phyloP scores from a whole-genome alignment of 2,797 vertebrate genomes.

The Lycodopsis pacificus region DNA sequence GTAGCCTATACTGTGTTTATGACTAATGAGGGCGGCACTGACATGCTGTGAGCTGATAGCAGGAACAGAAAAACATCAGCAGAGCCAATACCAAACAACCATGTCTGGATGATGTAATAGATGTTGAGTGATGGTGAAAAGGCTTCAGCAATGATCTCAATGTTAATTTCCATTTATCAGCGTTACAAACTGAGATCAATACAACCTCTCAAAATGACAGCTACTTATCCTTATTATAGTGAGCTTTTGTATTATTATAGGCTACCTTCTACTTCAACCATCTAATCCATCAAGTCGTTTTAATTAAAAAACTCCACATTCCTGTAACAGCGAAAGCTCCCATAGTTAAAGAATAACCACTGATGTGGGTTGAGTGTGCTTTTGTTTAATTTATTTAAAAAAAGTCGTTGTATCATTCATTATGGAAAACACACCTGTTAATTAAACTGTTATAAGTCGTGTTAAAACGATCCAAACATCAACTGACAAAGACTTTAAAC shows the following conservation, averaged over 20 bases:
- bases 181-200: neutral
- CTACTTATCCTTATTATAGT: neutral
- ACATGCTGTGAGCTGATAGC: neutral
- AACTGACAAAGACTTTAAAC: neutral
- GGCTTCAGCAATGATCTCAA: neutral
- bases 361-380: neutral
- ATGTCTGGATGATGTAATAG: conserved; percentile 6
- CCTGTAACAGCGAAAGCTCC: neutral
- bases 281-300: neutral
- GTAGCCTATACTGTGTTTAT: neutral
- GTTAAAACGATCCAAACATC: neutral
- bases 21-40: neutral
- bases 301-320: neutral
- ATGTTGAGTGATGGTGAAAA: conserved; percentile 5
- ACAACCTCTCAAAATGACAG: neutral
- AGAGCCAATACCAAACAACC: conserved; percentile 1
- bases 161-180: neutral
- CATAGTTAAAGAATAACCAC: neutral
- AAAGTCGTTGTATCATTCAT: neutral
- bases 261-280: neutral
- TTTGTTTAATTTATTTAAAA: neutral
- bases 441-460: neutral
- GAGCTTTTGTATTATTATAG: no score
- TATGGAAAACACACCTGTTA: neutral
- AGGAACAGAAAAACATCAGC: conserved; percentile 5